These are phyloP conservation scores for Ceramica pisi DNA, from an alignment of 2,888 invertebrate species.

Conservation along the genomic window DNA sequence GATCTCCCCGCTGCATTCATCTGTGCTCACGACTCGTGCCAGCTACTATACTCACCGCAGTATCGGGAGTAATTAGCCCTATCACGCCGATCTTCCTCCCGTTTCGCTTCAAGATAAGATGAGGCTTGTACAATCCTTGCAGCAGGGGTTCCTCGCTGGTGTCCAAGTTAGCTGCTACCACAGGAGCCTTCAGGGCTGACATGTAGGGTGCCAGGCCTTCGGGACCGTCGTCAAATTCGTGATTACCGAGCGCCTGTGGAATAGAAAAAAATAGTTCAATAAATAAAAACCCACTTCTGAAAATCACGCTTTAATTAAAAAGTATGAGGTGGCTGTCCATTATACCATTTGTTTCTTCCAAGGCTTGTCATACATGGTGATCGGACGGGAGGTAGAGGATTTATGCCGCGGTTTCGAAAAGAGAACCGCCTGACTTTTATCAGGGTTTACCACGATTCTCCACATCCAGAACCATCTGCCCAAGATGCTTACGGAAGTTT, in stretches of 20 bases:
- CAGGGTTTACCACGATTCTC: background rate
- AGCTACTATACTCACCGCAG: conserved; percentile 84
- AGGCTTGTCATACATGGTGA: too few species aligned
- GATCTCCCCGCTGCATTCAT: too few species aligned
- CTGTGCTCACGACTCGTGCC: too few species aligned
- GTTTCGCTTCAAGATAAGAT: conserved; percentile 91
- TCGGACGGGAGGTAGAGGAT: too few species aligned
- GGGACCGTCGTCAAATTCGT: conserved; percentile 96
- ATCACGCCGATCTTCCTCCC: conserved; percentile 94
- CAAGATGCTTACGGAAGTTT: background rate
- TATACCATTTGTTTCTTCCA: too few species aligned
- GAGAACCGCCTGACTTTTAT: too few species aligned
- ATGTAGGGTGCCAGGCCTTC: conserved; percentile 94
- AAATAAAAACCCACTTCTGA: too few species aligned
- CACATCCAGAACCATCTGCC: background rate
- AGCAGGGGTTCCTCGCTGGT: conserved; percentile 92
- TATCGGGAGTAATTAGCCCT: conserved; percentile 93
- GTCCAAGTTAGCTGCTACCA: conserved; percentile 95
- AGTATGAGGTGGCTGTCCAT: too few species aligned
- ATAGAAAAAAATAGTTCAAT: background rate
- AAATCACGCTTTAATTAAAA: too few species aligned
- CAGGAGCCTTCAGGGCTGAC: conserved; percentile 91
- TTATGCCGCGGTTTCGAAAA: too few species aligned
- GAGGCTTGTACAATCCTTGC: conserved; percentile 92
- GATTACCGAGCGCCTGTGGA: conserved; percentile 95